A percentile compares a stretch with the other conserved stretches of the same genome.
Conservation (phyloP, 2,797 vertebrate species). For the Distichodus sexfasciatus region DNA sequence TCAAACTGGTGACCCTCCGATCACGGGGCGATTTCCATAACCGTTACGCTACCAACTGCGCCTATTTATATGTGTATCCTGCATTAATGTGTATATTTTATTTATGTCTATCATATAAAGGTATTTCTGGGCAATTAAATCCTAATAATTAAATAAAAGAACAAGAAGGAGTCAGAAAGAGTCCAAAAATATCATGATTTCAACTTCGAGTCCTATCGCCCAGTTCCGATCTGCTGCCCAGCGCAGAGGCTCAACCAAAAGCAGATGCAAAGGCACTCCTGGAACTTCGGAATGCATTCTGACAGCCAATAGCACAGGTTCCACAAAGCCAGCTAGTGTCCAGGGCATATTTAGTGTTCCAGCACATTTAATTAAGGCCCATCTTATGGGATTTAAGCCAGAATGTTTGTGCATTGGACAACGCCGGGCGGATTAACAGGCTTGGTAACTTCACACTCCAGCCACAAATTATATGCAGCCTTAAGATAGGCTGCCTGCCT, state of each 20-base stretch:
- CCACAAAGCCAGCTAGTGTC: conserved; percentile 46
- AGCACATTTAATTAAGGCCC: conserved; percentile 58
- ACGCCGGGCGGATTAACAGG: conserved; percentile 52
- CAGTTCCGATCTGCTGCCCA: neutral
- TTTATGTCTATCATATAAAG: too few species aligned
- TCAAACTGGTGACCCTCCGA: too few species aligned
- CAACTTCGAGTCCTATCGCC: too few species aligned
- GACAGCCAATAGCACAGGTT: conserved; percentile 52
- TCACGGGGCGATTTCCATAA: too few species aligned
- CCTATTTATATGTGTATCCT: too few species aligned
- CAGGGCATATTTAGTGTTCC: conserved; percentile 50
- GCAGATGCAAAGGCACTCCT: conserved; percentile 51
- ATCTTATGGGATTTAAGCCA: conserved; percentile 53
- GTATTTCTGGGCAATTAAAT: too few species aligned
- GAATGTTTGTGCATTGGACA: conserved; percentile 57
- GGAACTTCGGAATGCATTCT: conserved; percentile 35
- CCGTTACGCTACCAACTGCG: too few species aligned
- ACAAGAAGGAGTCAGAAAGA: too few species aligned
- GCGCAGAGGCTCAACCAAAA: conserved; percentile 11
- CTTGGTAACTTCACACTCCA: conserved; percentile 51
- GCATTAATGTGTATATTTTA: too few species aligned
- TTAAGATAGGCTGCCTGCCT: conserved; percentile 30
- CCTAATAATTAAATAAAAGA: too few species aligned
- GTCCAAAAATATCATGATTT: too few species aligned
- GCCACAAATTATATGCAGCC: conserved; percentile 37